Conservation (phyloP, 2,888 invertebrate genomes). For the Adela reaumurella region DNA sequence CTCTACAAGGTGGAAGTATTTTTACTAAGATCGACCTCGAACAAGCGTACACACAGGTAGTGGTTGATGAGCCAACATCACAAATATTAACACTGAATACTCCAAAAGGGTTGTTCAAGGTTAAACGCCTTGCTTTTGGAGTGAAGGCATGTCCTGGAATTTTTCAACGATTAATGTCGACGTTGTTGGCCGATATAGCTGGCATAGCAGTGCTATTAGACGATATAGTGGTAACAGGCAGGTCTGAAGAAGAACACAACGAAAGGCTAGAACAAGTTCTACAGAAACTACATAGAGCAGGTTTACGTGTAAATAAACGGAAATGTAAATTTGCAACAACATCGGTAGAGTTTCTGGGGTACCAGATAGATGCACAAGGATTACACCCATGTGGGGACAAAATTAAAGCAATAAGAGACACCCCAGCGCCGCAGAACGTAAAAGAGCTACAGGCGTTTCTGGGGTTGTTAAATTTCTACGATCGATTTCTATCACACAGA, state of each 20-base stretch:
- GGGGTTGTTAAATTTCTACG: slow-evolving; percentile 17
- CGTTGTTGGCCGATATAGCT: background rate
- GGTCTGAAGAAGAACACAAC: background rate
- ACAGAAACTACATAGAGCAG: slow-evolving; percentile 2
- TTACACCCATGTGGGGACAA: slow-evolving; percentile 5
- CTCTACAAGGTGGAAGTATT: slow-evolving; percentile 1
- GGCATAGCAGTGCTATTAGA: slow-evolving; percentile 2
- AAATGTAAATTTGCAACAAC: slow-evolving; percentile 5
- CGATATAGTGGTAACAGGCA: background rate
- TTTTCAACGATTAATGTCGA: slow-evolving; percentile 1
- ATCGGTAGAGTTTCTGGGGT: slow-evolving; percentile 6
- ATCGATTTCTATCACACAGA: slow-evolving; percentile 15
- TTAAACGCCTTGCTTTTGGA: slow-evolving; percentile 1
- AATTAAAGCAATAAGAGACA: background rate
- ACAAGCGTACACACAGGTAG: slow-evolving; percentile 5
- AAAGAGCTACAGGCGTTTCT: slow-evolving; percentile 11
- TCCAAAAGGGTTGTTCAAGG: slow-evolving; percentile 3
- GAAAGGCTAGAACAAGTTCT: slow-evolving; percentile 2
- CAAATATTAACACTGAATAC: slow-evolving; percentile 3
- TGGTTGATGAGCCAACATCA: slow-evolving; percentile 4
- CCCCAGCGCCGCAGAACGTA: background rate
- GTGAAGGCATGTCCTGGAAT: slow-evolving; percentile 3
- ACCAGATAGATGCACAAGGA: slow-evolving; percentile 5
- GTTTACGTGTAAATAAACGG: slow-evolving; percentile 3
- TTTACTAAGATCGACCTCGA: slow-evolving; percentile 8